These are phyloP conservation scores for Papilio helenus DNA, from an alignment of 1,140 invertebrate genomes.

Conservation along the genomic window DNA sequence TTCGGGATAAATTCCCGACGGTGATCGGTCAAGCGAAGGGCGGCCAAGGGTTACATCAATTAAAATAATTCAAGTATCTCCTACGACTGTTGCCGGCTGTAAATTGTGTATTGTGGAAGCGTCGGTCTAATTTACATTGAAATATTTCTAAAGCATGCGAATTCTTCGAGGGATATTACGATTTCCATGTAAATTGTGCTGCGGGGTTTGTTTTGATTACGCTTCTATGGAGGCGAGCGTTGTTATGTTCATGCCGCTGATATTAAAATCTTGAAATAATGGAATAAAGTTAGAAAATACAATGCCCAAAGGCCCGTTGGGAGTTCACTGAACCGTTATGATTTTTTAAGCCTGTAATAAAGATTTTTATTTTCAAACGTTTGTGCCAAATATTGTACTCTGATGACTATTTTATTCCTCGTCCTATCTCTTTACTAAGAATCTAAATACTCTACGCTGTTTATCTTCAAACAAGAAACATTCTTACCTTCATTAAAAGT, in stretches of 20 bases:
- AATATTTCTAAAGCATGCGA: slow-evolving; percentile 33
- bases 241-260: slow-evolving; percentile 21
- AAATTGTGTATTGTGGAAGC: slow-evolving; percentile 30
- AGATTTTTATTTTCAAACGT: not conserved
- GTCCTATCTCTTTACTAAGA: not conserved
- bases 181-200: slow-evolving; percentile 31
- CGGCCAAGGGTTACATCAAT: slow-evolving; percentile 12
- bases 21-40: slow-evolving; percentile 1
- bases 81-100: slow-evolving; percentile 21
- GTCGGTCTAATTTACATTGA: slow-evolving; percentile 30
- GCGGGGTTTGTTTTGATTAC: slow-evolving; percentile 32
- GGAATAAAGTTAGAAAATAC: slow-evolving; percentile 26
- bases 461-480: not conserved
- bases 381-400: not conserved
- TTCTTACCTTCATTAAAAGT: not conserved
- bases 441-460: not conserved
- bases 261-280: slow-evolving; percentile 23
- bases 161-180: slow-evolving; percentile 33
- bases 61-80: slow-evolving; percentile 9
- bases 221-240: slow-evolving; percentile 8
- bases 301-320: slow-evolving; percentile 1
- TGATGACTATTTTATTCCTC: not conserved
- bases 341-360: slow-evolving; percentile 14
- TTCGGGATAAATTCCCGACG: not conserved
- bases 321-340: not conserved